Evolutionary conservation across 2,797 vertebrate genomes (phyloP), one percentile per base, ranked within the genome.

Genomic region (Okamejei kenojei): DNA sequence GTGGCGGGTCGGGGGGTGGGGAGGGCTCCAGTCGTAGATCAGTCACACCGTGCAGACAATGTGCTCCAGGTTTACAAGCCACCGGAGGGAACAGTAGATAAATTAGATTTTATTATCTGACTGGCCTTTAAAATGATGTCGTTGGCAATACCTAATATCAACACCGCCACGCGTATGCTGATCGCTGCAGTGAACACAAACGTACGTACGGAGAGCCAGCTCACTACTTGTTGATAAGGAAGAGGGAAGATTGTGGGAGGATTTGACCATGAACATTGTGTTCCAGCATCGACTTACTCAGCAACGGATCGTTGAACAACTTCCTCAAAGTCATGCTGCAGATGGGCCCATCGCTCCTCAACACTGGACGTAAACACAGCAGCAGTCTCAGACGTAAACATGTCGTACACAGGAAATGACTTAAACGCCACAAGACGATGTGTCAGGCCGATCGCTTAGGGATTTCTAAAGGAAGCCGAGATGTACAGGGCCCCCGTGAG

Each of bases 341-440:
- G 61, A 88, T 88, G 84, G 65, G 63, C 68, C 82, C 63, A 58
- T 32, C 82, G 19, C 58, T 7, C 45, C 68, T 54, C 54, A 26
- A 17, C 54, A 92, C 4, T 92, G 71, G 4, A 76, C 29, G 54
- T 54, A 76, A 58, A 54, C 68, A 92, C 26, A 17, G 32, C 7
- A 17, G 32, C 7, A 4, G 84, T 65, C 61, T 32, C 90, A 54
- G 65, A 73, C 90, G 1, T 91, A 92, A 92, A 92, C 90, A 92
- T 45, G 23, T 92, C 58, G 90, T 76, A 73, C 71, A 92, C 90
- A 92, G 90, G 90, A 92, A 92, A 76, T 92, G 71, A 92, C 38
- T 74, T 92, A 54, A 92, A 76, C n/a, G 71, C 38, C 29, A 15
- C 35, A 76, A 54, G 11, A 15, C 29, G 38, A 92, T 76, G 45